Conservation (phyloP, 2,113 vertebrate genomes). For the Andinoacara biseriatus region DNA sequence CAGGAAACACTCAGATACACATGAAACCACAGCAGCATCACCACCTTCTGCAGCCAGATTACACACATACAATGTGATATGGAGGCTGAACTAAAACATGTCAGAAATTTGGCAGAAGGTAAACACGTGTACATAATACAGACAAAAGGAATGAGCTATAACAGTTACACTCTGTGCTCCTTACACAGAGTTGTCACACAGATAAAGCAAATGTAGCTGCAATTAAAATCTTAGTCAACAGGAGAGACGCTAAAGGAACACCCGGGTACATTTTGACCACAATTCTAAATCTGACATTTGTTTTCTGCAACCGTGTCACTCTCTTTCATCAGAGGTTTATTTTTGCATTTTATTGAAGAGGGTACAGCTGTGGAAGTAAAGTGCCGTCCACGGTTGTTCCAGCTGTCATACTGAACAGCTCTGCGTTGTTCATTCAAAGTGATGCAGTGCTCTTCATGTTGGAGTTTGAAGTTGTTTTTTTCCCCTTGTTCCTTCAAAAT, state of each 20-base stretch:
- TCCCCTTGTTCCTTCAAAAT: not conserved
- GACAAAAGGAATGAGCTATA: not conserved
- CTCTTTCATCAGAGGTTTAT: not conserved
- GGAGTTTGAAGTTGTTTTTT: not conserved
- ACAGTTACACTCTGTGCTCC: not conserved
- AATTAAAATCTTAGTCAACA: not conserved
- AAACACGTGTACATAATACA: not conserved
- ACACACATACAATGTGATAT: not conserved
- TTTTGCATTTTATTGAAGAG: slow-evolving; percentile 17
- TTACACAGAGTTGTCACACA: not conserved
- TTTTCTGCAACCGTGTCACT: not conserved
- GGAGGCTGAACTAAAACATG: not conserved
- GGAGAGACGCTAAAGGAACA: not conserved
- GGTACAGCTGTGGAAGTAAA: slow-evolving; percentile 18
- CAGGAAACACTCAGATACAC: not conserved
- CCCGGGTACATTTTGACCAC: not conserved
- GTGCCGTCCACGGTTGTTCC: not conserved
- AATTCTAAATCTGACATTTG: not conserved
- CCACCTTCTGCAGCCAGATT: slow-evolving; percentile 5
- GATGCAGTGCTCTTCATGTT: slow-evolving; percentile 14
- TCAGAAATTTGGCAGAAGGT: slow-evolving; percentile 3
- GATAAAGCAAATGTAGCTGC: not conserved
- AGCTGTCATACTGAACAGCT: slow-evolving; percentile 20
- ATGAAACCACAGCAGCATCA: slow-evolving; percentile 7
- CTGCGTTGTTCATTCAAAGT: slow-evolving; percentile 20